phyloP scores from a whole-genome alignment of 2,888 invertebrate species.

The Cordilura impudica region DNA sequence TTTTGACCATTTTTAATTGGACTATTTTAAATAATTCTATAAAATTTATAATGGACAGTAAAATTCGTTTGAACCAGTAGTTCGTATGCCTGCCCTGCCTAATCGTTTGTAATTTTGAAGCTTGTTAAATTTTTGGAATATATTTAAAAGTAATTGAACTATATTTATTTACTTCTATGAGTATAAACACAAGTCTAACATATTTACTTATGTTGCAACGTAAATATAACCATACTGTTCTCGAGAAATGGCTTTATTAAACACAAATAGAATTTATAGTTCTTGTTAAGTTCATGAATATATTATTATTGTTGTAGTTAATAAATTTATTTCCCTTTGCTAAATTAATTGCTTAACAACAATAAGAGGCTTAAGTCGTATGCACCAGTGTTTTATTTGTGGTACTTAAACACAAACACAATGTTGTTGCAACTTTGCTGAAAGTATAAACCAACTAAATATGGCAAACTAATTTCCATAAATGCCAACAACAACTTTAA shows the following conservation, averaged over 20 bases:
- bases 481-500: conserved; percentile 16
- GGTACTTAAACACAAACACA: not conserved
- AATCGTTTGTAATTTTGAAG: too few relatives aligned
- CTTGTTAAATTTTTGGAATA: too few relatives aligned
- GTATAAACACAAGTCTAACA: too few relatives aligned
- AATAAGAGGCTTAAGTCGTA: conserved; percentile 38
- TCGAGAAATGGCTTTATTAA: not conserved
- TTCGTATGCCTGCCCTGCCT: too few relatives aligned
- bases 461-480: conserved; percentile 51
- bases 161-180: too few relatives aligned
- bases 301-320: conserved; percentile 22
- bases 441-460: conserved; percentile 41
- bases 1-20: too few relatives aligned
- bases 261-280: not conserved
- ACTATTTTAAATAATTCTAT: too few relatives aligned
- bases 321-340: conserved; percentile 46
- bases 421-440: conserved; percentile 15
- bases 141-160: too few relatives aligned
- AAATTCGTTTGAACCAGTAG: too few relatives aligned
- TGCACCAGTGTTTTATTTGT: conserved; percentile 11
- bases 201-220: too few relatives aligned
- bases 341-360: conserved; percentile 51
- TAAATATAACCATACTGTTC: too few relatives aligned
- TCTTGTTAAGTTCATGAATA: not conserved
- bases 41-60: too few relatives aligned